Conservation (phyloP, 1,140 invertebrate genomes). For the Drosophila auraria region DNA sequence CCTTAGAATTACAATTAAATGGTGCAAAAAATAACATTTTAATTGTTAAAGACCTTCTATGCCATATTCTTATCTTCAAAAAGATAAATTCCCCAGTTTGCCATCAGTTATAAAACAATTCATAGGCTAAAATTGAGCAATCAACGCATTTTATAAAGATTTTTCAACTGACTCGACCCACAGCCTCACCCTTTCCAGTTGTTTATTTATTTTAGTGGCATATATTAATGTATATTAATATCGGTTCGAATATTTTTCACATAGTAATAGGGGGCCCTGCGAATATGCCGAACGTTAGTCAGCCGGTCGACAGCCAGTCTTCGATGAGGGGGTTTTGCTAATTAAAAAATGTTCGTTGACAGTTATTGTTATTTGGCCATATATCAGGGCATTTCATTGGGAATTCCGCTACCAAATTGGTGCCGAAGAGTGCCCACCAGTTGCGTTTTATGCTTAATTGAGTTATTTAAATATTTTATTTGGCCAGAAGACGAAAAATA, state of each 20-base stretch:
- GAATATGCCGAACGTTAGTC: constrained; percentile 40
- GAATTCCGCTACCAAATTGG: constrained; percentile 68
- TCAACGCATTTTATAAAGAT: neutral
- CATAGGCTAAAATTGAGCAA: constrained; percentile 7
- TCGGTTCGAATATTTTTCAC: constrained; percentile 57
- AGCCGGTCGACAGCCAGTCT: constrained; percentile 27
- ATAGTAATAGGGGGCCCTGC: constrained; percentile 35
- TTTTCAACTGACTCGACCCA: neutral
- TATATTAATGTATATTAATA: constrained; percentile 53
- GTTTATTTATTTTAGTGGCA: constrained; percentile 60
- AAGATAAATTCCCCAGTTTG: no score
- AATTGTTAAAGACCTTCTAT: no score
- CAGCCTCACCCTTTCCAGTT: constrained; percentile 13
- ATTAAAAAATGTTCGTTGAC: constrained; percentile 79
- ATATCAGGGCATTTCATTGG: constrained; percentile 82
- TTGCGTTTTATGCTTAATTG: constrained; percentile 82
- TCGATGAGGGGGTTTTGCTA: constrained; percentile 55
- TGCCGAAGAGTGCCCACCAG: constrained; percentile 69
- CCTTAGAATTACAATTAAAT: no score
- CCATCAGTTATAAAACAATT: neutral
- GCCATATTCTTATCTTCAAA: no score
- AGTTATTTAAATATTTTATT: constrained; percentile 84
- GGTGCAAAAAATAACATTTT: no score
- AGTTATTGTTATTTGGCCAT: constrained; percentile 82
- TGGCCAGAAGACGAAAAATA: constrained; percentile 55